These are phyloP conservation scores for Rana temporaria DNA, from an alignment of 2,113 vertebrate genomes.

Conservation along the genomic window DNA sequence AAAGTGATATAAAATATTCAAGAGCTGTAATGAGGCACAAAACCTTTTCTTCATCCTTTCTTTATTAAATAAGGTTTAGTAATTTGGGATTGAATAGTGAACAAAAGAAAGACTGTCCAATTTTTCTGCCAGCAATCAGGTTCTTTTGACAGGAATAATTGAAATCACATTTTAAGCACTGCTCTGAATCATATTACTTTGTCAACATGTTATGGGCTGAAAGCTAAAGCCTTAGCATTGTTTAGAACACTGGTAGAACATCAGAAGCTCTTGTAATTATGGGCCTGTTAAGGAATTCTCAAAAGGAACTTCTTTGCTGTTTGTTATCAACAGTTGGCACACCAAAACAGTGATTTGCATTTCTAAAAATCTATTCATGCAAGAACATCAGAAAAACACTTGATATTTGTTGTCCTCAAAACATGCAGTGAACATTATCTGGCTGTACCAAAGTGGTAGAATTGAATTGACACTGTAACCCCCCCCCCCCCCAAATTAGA, in stretches of 20 bases:
- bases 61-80: constrained; percentile 27
- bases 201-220: constrained; percentile 33
- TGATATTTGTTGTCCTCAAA: neutral
- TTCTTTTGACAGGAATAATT: constrained; percentile 53
- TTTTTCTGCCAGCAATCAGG: constrained; percentile 47
- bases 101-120: constrained; percentile 40
- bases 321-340: constrained; percentile 45
- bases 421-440: neutral
- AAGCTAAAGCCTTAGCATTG: constrained; percentile 12
- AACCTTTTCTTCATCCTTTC: neutral
- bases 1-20: constrained; percentile 5
- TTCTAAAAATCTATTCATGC: constrained; percentile 44
- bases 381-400: constrained; percentile 29
- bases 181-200: constrained; percentile 31
- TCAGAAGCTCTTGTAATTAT: constrained; percentile 51
- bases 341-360: constrained; percentile 55
- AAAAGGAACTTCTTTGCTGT: constrained; percentile 21
- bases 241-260: constrained; percentile 33
- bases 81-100: constrained; percentile 43
- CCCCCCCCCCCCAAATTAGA: too few relatives aligned
- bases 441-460: too few relatives aligned
- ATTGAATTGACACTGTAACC: too few relatives aligned
- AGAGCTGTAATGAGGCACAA: constrained; percentile 7
- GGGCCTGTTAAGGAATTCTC: constrained; percentile 37
- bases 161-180: constrained; percentile 30